Conservation (phyloP, 2,113 vertebrate species). For the Scomber japonicus region DNA sequence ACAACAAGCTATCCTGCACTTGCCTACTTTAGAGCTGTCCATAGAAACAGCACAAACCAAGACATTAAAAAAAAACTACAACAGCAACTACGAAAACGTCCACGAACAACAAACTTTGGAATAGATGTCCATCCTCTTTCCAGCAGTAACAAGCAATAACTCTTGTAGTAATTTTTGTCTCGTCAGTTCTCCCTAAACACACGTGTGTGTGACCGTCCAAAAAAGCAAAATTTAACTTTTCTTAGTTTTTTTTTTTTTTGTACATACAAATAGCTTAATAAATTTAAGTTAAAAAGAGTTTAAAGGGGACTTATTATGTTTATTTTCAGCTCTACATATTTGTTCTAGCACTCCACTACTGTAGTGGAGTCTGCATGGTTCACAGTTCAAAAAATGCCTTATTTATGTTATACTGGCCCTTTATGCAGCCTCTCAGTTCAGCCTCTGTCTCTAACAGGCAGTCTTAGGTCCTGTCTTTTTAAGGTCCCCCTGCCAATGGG, state of each 20-base stretch:
- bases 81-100: constrained; percentile 55
- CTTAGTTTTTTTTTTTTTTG: constrained; percentile 67
- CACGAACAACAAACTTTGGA: constrained; percentile 61
- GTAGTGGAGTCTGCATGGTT: too few relatives aligned
- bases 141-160: constrained; percentile 88
- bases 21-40: constrained; percentile 77
- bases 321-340: too few relatives aligned
- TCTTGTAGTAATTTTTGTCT: constrained; percentile 60
- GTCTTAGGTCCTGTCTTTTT: too few relatives aligned
- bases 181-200: constrained; percentile 56
- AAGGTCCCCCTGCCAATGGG: too few relatives aligned
- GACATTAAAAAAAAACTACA: constrained; percentile 24
- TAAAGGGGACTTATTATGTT: constrained; percentile 8
- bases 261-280: constrained; percentile 85
- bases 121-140: constrained; percentile 72
- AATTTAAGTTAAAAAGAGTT: constrained; percentile 73
- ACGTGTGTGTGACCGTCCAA: constrained; percentile 70
- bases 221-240: constrained; percentile 44
- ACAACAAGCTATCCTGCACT: constrained; percentile 79
- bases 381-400: too few relatives aligned
- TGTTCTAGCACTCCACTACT: too few relatives aligned
- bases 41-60: constrained; percentile 75
- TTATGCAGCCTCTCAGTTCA: too few relatives aligned
- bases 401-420: too few relatives aligned
- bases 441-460: too few relatives aligned